Evolutionary conservation across 2,113 vertebrate genomes (phyloP).

Genomic region (Nanorana parkeri): DNA sequence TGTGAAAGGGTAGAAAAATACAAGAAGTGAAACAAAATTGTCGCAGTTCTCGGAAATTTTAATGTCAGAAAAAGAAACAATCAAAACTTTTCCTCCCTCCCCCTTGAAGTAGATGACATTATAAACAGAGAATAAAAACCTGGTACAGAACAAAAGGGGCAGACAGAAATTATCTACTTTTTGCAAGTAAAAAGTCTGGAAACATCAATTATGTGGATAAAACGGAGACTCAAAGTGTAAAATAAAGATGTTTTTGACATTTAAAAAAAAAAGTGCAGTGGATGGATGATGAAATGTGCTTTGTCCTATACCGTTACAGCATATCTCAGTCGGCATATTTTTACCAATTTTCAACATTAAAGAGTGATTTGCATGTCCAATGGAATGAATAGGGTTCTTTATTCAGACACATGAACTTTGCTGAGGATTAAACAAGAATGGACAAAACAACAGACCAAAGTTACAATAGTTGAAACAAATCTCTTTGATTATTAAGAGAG

Average conservation of each 20-base stretch:
- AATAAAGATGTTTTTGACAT: conserved; percentile 22
- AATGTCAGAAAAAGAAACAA: not conserved
- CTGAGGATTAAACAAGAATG: no score
- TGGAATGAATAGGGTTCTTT: no score
- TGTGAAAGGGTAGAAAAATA: not conserved
- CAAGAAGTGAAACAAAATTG: not conserved
- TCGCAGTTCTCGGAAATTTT: not conserved
- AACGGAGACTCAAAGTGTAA: conserved; percentile 18
- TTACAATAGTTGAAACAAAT: no score
- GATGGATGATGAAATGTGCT: not conserved
- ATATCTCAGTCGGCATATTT: not conserved
- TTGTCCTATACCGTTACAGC: not conserved
- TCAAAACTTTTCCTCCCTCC: not conserved
- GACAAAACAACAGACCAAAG: no score
- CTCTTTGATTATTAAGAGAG: no score
- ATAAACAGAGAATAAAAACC: not conserved
- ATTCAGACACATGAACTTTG: no score
- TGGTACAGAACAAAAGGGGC: not conserved
- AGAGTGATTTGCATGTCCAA: not conserved
- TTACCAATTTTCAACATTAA: not conserved
- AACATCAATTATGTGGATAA: conserved; percentile 33
- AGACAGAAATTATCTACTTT: conserved; percentile 18
- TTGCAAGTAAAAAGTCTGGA: conserved; percentile 16
- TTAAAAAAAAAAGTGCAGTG: not conserved
- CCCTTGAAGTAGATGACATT: conserved; percentile 18